These are phyloP conservation scores for Sebastes trivittatus DNA, from an alignment of 2,797 vertebrate genomes.

Conservation along the genomic window DNA sequence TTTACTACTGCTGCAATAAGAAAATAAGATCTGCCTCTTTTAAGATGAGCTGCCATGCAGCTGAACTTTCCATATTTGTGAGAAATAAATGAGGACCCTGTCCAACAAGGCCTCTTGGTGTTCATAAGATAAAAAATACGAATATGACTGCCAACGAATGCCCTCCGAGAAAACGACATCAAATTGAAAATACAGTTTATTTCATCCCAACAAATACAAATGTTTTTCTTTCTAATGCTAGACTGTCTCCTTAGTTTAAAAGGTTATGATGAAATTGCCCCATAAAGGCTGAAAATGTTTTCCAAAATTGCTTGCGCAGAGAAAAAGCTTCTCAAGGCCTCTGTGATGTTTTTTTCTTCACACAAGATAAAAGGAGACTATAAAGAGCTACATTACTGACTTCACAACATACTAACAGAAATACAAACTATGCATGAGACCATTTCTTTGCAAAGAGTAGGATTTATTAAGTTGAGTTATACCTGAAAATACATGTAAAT, in stretches of 20 bases:
- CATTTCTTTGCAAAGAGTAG: background rate
- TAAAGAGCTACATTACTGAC: background rate
- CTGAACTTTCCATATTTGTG: background rate
- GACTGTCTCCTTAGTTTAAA: background rate
- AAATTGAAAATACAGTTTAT: background rate
- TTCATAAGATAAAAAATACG: background rate
- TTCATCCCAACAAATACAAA: background rate
- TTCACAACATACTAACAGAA: background rate
- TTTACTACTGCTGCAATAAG: background rate
- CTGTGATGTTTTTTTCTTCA: background rate
- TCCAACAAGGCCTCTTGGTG: background rate
- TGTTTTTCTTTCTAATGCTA: background rate
- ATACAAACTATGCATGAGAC: background rate
- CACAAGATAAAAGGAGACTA: background rate
- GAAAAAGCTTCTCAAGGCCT: background rate
- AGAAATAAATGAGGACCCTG: constrained; percentile 1
- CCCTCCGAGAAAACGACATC: background rate
- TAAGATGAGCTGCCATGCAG: background rate
- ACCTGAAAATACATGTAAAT: background rate
- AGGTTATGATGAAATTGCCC: background rate
- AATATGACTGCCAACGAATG: background rate
- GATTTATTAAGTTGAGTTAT: background rate
- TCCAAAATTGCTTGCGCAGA: background rate
- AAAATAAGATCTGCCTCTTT: background rate
- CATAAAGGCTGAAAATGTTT: background rate